These are phyloP conservation scores for Auanema freiburgensis DNA, from an alignment of 2,888 invertebrate species.

Conservation along the genomic window DNA sequence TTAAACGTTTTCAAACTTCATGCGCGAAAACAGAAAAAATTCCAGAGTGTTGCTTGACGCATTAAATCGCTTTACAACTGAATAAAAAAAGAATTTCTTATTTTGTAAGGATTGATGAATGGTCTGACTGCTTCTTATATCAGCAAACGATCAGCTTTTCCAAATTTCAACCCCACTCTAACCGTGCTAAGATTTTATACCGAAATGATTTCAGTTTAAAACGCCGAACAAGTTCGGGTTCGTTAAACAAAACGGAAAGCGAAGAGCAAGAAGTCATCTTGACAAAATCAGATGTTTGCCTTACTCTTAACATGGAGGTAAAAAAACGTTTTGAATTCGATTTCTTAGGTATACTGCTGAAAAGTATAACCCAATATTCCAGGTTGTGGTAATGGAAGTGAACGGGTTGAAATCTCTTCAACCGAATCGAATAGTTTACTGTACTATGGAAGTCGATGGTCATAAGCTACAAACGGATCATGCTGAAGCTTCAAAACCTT, in stretches of 20 bases:
- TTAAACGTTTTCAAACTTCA: too few relatives aligned
- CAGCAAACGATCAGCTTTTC: too few relatives aligned
- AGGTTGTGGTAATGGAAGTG: conserved; percentile 99
- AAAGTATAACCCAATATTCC: conserved; percentile 36
- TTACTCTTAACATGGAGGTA: conserved; percentile 81
- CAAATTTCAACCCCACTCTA: too few relatives aligned
- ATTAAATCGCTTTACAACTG: background rate
- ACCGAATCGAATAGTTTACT: conserved; percentile 96
- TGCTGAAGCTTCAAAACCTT: conserved; percentile 95
- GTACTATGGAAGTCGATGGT: conserved; percentile 99
- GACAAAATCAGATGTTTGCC: conserved; percentile 88
- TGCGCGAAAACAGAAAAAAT: background rate
- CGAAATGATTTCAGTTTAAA: conserved; percentile 62
- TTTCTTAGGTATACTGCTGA: background rate
- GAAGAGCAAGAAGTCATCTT: conserved; percentile 93
- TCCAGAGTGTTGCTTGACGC: background rate
- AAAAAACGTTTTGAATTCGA: background rate
- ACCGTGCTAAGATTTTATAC: too few relatives aligned
- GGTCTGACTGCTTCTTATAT: too few relatives aligned
- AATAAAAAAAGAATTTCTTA: background rate
- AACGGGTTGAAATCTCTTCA: conserved; percentile 94
- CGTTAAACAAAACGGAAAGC: conserved; percentile 78
- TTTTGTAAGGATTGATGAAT: too few relatives aligned
- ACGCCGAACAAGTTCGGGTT: conserved; percentile 62
- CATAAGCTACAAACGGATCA: conserved; percentile 98